Evolutionary conservation across 2,888 invertebrate species (phyloP).

Genomic region (Argynnis bischoffii): DNA sequence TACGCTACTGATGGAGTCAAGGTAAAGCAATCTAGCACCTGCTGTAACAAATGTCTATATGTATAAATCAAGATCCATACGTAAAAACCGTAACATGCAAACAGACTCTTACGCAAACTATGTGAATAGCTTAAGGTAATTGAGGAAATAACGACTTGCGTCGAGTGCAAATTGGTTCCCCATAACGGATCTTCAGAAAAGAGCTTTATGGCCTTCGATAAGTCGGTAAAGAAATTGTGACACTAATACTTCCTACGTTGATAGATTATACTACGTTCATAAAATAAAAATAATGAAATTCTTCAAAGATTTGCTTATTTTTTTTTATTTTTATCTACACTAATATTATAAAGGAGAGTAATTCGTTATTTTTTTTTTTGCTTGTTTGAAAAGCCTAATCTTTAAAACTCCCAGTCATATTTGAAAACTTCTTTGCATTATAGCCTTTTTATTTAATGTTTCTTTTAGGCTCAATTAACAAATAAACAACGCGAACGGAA

Average conservation of each 20-base stretch:
- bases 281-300: no score
- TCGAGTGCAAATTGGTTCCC: constrained; percentile 68
- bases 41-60: constrained; percentile 48
- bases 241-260: background rate
- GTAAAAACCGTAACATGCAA: constrained; percentile 61
- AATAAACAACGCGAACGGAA: no score
- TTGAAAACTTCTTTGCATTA: no score
- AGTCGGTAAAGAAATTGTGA: constrained; percentile 20
- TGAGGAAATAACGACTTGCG: constrained; percentile 60
- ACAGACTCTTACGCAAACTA: constrained; percentile 66
- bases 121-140: constrained; percentile 62
- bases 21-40: constrained; percentile 49
- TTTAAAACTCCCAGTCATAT: no score
- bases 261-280: no score
- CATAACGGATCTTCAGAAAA: constrained; percentile 57
- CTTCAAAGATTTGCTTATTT: no score
- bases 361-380: no score
- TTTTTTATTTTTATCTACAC: no score
- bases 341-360: no score
- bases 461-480: no score
- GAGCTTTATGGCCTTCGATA: constrained; percentile 37
- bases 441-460: no score
- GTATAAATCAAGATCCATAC: constrained; percentile 52
- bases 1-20: constrained; percentile 50
- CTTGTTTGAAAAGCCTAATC: no score